Evolutionary conservation across 2,888 invertebrate species (phyloP), one percentile per base, ranked within the genome.

Genomic region (Podotricha telesiphe): DNA sequence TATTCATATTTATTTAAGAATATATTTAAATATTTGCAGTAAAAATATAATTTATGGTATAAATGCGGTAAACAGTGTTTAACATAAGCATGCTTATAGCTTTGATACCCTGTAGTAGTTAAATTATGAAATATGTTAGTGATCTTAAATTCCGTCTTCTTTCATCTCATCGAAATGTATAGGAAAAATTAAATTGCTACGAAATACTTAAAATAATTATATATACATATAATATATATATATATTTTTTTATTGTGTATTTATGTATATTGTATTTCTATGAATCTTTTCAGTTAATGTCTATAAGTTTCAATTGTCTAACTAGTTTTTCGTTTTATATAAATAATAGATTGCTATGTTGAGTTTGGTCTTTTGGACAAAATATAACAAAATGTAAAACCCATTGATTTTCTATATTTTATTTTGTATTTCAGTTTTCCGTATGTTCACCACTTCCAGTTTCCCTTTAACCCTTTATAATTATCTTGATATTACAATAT

Each of bases 31-130:
- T 50, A 17, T 48, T 15, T 56, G 15, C 20, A 42, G 17, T 47
- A 61, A 66, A 58, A 66, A 48, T 17, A 47, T 40, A 28, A 66
- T 65, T 62, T 63, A 56, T 37, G 42, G 15, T 40, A 34, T 42
- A 50, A 70, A 65, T 51, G 70, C 67, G 72, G 72, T 70, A 65
- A 72, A 72, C 72, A 72, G 72, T 68, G 72, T 72, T 67, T 70
- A 67, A 65, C 55, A 22, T 70, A 70, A 70, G 65, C 67, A 66
- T 65, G 70, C 70, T 70, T 68, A 55, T 69, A 71, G 69, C 61
- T 69, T 63, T 68, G 68, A 53, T 67, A 67, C 40, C 45, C 13
- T 42, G 37, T 11, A 47, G 20, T 69, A 64, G 55, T 8, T 45
- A 62, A 61, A 62, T 62, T 19, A 28, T 53, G 17, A 11, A 37